Conservation (phyloP, 2,888 invertebrate species). For the Chymomyza procnemis region DNA sequence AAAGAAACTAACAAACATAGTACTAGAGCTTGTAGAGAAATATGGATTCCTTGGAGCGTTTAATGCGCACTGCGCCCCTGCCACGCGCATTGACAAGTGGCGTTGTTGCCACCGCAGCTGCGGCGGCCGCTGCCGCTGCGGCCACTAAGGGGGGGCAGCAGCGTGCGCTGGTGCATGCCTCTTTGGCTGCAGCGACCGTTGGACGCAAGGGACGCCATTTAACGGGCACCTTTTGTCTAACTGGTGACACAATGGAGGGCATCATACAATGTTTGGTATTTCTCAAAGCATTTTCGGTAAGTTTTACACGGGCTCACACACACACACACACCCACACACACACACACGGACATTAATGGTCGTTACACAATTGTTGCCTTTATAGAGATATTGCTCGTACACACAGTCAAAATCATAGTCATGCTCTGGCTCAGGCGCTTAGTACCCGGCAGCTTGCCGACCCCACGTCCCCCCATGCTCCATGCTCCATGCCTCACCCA, state of each 20-base stretch:
- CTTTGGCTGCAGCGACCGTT: slow-evolving; percentile 84
- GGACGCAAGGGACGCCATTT: slow-evolving; percentile 90
- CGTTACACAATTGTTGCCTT: not conserved
- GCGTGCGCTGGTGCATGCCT: slow-evolving; percentile 88
- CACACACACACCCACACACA: slow-evolving; percentile 4
- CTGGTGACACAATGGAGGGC: slow-evolving; percentile 95
- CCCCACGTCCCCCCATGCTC: not conserved
- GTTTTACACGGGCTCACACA: slow-evolving; percentile 74
- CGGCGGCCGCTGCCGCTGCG: slow-evolving; percentile 78
- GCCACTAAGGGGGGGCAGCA: slow-evolving; percentile 77
- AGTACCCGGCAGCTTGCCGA: not conserved
- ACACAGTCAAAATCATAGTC: not conserved
- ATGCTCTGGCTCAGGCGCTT: not conserved
- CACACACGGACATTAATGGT: not conserved
- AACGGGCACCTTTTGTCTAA: slow-evolving; percentile 92
- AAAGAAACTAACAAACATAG: slow-evolving; percentile 16
- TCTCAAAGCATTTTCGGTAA: slow-evolving; percentile 95
- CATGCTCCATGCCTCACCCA: not conserved
- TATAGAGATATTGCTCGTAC: not conserved
- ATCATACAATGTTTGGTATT: slow-evolving; percentile 95
- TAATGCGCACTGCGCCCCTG: slow-evolving; percentile 86
- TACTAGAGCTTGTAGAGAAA: slow-evolving; percentile 11
- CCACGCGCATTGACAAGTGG: slow-evolving; percentile 82
- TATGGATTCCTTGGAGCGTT: slow-evolving; percentile 90
- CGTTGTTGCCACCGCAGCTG: slow-evolving; percentile 66